A percentile compares a stretch with the other conserved stretches of the same genome.
Evolutionary conservation across 2,113 vertebrate species (phyloP).

Genomic region (Myodes glareolus): DNA sequence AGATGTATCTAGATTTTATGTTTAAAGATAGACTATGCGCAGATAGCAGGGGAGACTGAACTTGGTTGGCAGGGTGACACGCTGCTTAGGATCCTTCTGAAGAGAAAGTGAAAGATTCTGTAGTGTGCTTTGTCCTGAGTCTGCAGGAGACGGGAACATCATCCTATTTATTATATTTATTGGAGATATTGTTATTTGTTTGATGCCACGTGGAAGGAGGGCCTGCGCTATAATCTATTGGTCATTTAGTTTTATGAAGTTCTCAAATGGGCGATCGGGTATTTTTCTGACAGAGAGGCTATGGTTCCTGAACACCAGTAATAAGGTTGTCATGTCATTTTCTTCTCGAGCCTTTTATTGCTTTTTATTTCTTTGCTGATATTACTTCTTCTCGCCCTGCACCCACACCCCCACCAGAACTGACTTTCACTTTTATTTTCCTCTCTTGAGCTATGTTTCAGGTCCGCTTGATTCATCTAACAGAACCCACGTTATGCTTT

Average conservation of each 20-base stretch:
- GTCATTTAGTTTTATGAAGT: conserved; percentile 85
- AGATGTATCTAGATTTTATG: conserved; percentile 21
- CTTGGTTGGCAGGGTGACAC: conserved; percentile 63
- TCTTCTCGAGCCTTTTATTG: conserved; percentile 78
- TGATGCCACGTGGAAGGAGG: conserved; percentile 76
- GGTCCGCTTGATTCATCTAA: conserved; percentile 32
- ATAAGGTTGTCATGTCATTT: conserved; percentile 83
- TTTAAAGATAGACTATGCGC: conserved; percentile 42
- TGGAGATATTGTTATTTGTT: conserved; percentile 82
- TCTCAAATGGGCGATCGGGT: conserved; percentile 82
- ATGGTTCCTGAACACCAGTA: conserved; percentile 82
- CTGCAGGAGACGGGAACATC: conserved; percentile 64
- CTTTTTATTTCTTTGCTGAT: conserved; percentile 79
- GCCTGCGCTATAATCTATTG: conserved; percentile 81
- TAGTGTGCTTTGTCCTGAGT: conserved; percentile 49
- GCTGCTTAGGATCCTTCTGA: conserved; percentile 40
- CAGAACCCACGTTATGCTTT: conserved; percentile 16
- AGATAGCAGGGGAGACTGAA: conserved; percentile 61
- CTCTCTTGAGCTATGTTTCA: neutral
- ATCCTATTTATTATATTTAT: conserved; percentile 80
- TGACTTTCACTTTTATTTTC: neutral
- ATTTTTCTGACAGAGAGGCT: conserved; percentile 81
- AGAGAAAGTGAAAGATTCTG: conserved; percentile 61
- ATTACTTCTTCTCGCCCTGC: conserved; percentile 24
- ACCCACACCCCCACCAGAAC: neutral